Base-by-base conservation (phyloP, 2,113 vertebrate species). In the Oryzias javanicus region DNA sequence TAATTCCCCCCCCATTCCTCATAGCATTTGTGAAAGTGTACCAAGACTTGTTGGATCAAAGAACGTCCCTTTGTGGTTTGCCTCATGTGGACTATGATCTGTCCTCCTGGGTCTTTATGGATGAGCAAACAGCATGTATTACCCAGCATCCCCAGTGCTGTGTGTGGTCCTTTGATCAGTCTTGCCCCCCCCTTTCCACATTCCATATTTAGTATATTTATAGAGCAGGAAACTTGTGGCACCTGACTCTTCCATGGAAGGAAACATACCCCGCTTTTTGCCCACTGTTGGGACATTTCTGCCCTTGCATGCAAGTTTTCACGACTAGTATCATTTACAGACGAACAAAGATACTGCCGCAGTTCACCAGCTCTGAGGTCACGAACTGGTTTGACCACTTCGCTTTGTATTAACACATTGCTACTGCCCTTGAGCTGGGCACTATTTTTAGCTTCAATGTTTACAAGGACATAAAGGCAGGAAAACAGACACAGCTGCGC, bases 161-260 rank as follows among this genome's bases (percentile, higher is more conserved):
- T 63, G 60, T 61, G 60, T 55, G 50, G 49, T 50, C 65, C 66
- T 86, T 72, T 80, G 72, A 83, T 81, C 44, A 7, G 35, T 61
- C 61, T 24, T 58, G 61, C 47, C 1, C 4, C 3, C 16, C 44
- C 48, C 24, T 18, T 45, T 49, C 56, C 60, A 64, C 84, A 85
- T 88, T 85, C 82, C 80, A 84, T 75, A 71, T 81, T 82, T 76
- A 46, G 53, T 74, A 40, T 87, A 84, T 88, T 85, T 77, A 78
- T 82, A 84, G 78, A 79, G 77, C 78, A 83, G 84, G 83, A 86
- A 89, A 76, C 74, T 24, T 67, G 70, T 84, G 76, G 81, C 82
- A 86, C 79, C 80, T 83, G 70, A 70, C 55, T 79, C 49, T 67
- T 80, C 60, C 65, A 53, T 55, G 64, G 77, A 72, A 85, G 84